Conservation (phyloP, 1,140 invertebrate genomes). For the Lasaia peninsularis region DNA sequence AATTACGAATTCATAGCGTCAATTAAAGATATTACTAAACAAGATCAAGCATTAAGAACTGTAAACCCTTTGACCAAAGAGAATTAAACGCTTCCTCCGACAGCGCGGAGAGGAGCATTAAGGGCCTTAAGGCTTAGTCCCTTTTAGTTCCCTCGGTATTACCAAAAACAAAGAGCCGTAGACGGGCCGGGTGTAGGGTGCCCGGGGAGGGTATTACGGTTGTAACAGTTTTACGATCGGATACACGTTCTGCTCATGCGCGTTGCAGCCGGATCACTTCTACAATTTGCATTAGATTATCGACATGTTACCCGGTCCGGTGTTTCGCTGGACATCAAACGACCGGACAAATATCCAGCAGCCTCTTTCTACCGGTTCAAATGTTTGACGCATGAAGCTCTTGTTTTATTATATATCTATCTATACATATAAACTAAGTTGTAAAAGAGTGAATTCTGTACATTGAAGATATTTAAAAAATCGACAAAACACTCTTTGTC, state of each 20-base stretch:
- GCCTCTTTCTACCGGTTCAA: background rate
- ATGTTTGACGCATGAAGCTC: too few species aligned
- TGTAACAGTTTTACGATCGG: slow-evolving; percentile 72
- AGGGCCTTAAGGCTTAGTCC: slow-evolving; percentile 64
- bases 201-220: slow-evolving; percentile 33
- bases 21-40: slow-evolving; percentile 15
- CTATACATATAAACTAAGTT: too few species aligned
- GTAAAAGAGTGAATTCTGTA: too few species aligned
- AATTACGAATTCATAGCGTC: slow-evolving; percentile 6
- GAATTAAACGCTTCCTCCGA: slow-evolving; percentile 31
- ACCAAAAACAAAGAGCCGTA: slow-evolving; percentile 63
- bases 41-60: slow-evolving; percentile 12
- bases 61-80: slow-evolving; percentile 52
- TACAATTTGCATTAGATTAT: slow-evolving; percentile 68
- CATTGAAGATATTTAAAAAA: too few species aligned
- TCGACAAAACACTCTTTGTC: too few species aligned
- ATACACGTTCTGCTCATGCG: slow-evolving; percentile 67
- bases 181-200: slow-evolving; percentile 37
- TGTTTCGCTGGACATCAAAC: slow-evolving; percentile 18
- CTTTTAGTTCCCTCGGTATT: slow-evolving; percentile 44
- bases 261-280: slow-evolving; percentile 44
- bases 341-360: background rate
- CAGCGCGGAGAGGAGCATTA: slow-evolving; percentile 57
- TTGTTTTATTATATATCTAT: too few species aligned
- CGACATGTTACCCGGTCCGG: slow-evolving; percentile 33